Evolutionary conservation across 2,797 vertebrate species (phyloP), one percentile per base, ranked within the genome.

Genomic region (Leptatherina wallacei): DNA sequence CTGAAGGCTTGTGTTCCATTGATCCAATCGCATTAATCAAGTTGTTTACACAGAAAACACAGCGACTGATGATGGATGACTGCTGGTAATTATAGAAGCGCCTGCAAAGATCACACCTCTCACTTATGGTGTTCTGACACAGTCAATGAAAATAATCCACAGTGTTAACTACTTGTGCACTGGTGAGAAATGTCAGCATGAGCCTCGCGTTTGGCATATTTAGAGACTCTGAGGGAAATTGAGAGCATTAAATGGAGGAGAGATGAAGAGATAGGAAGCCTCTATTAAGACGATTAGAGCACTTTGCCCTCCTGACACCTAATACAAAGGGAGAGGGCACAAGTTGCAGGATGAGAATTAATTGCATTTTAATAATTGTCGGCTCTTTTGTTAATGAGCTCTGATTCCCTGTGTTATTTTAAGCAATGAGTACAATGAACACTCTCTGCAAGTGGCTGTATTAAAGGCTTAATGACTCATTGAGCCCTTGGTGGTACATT

Each of bases 1-100:
- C 82, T 69, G 66, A 40, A 42, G 58, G 20, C 78, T 86, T 70
- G 80, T 80, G 77, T 87, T 83, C 52, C 77, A 86, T 91, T 82
- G 87, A 91, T 91, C 84, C 60, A 29, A 76, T 89, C 81, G 83
- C 73, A 89, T 92, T 84, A 88, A 92, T 92, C 85, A 88, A 83
- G 77, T 72, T 90, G 85, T 88, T 89, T 88, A 87, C 85, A 81
- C 33, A 71, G 62, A 63, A 73, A 80, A 71, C 86, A 76, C 78
- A 77, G 77, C 71, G 3, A 29, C 83, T 78, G 57, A 49, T 86
- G 87, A 89, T 77, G 80, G 87, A 87, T 82, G 81, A 61, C 71
- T 75, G 73, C 71, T 56, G 79, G 65, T 87, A 83, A 89, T 89
- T 85, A 82, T 65, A 72, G 73, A 83, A 74, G 61, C 58, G 63